Evolutionary conservation across 2,888 invertebrate genomes (phyloP), one percentile per base, ranked within the genome.

Genomic region (Hirudinaria manillensis): DNA sequence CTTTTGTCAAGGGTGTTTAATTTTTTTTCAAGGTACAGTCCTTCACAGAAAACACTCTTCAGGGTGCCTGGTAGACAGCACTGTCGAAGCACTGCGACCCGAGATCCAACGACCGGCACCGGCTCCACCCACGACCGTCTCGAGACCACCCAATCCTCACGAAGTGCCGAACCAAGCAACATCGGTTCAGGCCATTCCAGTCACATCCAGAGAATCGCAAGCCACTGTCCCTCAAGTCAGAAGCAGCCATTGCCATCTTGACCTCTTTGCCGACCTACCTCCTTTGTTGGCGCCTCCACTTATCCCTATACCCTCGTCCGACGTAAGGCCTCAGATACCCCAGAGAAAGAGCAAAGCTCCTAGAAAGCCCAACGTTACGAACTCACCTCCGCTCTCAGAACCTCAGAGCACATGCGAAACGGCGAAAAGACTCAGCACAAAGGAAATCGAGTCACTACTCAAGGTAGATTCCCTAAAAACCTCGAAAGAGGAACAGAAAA

Each of bases 281-380:
- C 16, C 38, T 7, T 21, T 27, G 19, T 45, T 65, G 19, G 53
- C 65, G 27, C 75, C 72, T n/a, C 72, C 71, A 34, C 75, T 75
- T n/a, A 75, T 75, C 24, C 76, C 76, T n/a, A 21, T 72, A 24
- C 74, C 70, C 10, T 65, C 75, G 6, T 36, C 75, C 6, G 24
- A 70, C n/a, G 55, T 45, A 29, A 71, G 68, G 13, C 72, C 24
- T 2, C 71, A 21, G 29, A 56, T 27, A 76, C 67, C 71, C 32
- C 75, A 24, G 29, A 70, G 29, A n/a, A 24, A 24, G 21, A 67
- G 61, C 72, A 21, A 65, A 56, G n/a, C 68, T 70, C n/a, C 76
- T 65, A 36, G 29, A 45, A 29, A 3, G 16, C 74, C 27, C 61
- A 29, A n/a, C 16, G 36, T 16, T n/a, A 70, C 70, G 19, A 72